Percentiles rank a stretch among this genome's conserved stretches.
Evolutionary conservation across 2,797 vertebrate species (phyloP).

Genomic region (Clamator glandarius): DNA sequence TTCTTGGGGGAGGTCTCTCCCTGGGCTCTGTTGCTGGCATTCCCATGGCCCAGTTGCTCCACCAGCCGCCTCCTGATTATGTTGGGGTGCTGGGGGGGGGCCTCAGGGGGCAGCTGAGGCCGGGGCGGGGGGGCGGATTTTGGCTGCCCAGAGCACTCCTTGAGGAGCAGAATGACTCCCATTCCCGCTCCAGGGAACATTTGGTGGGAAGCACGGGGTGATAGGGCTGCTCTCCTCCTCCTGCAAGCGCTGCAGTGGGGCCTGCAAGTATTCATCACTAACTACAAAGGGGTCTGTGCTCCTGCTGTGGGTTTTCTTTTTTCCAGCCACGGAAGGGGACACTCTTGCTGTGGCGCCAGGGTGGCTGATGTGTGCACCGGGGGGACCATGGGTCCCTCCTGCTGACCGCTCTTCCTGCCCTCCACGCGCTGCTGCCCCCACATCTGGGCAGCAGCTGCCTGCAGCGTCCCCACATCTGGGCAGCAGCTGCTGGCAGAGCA

Average conservation of each 20-base stretch:
- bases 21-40: background rate
- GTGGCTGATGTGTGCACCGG: background rate
- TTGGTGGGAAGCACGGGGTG: rapidly evolving
- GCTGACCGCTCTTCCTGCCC: background rate
- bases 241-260: rapidly evolving
- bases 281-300: background rate
- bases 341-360: rapidly evolving
- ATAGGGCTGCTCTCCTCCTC: background rate
- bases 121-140: too few species aligned
- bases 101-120: background rate
- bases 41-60: background rate
- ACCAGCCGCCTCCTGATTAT: rapidly evolving
- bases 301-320: background rate
- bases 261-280: background rate
- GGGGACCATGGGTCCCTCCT: background rate
- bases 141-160: background rate
- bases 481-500: background rate
- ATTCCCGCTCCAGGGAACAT: rapidly evolving
- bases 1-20: too few species aligned
- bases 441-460: background rate
- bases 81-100: background rate
- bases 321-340: background rate
- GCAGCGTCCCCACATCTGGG: background rate
- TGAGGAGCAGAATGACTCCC: too few species aligned
- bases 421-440: background rate